Percentiles rank a stretch among this genome's conserved stretches.
Conservation (phyloP, 92 coral and sea anemone genomes). For the Chrysogorgia sp. region DNA sequence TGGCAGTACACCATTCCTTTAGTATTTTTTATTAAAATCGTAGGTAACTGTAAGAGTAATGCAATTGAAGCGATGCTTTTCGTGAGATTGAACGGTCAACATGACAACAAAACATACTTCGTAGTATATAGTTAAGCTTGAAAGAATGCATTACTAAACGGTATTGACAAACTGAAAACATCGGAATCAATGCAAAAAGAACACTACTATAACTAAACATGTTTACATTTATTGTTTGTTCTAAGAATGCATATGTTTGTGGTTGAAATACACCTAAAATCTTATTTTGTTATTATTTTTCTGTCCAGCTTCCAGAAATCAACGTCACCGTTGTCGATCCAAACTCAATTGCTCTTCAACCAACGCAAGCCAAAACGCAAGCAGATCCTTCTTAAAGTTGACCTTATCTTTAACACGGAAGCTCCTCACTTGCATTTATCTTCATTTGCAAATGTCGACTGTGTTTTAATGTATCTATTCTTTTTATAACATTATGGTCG, state of each 20-base stretch:
- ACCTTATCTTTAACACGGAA: background rate
- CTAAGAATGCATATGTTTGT: too few species aligned
- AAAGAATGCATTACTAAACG: background rate
- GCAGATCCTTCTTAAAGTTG: constrained; percentile 14
- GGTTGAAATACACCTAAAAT: background rate
- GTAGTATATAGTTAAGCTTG: background rate
- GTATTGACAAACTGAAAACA: background rate
- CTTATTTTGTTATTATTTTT: background rate
- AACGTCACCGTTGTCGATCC: background rate
- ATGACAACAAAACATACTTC: background rate
- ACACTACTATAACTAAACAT: too few species aligned
- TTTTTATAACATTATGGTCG: too few species aligned
- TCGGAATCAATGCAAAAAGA: background rate
- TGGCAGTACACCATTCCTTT: background rate
- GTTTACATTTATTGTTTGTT: background rate
- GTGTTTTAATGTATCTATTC: too few species aligned
- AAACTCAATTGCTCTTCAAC: constrained; percentile 7
- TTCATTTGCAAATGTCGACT: constrained; percentile 4
- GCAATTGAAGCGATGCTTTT: constrained; percentile 20
- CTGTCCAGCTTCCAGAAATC: constrained; percentile 39
- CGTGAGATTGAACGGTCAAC: background rate
- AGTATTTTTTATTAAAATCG: background rate
- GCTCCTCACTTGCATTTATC: constrained; percentile 28
- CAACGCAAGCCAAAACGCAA: background rate
- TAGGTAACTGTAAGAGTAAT: background rate